Conservation (phyloP, 2,888 invertebrate genomes). For the Junonia oenone region DNA sequence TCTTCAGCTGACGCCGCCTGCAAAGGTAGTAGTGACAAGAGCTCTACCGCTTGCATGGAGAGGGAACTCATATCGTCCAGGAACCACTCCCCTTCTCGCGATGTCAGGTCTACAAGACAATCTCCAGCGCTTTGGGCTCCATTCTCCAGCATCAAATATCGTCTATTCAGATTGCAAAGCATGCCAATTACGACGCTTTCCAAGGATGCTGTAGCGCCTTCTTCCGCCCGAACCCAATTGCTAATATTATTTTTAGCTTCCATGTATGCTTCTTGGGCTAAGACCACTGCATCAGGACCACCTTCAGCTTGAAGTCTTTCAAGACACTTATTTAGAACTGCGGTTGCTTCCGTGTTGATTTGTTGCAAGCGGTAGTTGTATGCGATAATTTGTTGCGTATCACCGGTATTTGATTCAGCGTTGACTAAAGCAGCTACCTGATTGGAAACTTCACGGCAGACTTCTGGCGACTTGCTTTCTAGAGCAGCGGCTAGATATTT, state of each 20-base stretch:
- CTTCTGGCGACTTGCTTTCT: slow-evolving; percentile 78
- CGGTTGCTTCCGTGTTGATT: slow-evolving; percentile 80
- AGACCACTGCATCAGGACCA: slow-evolving; percentile 68
- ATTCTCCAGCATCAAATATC: slow-evolving; percentile 87
- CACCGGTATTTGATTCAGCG: slow-evolving; percentile 65
- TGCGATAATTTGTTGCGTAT: slow-evolving; percentile 79
- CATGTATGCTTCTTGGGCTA: slow-evolving; percentile 80
- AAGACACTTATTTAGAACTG: slow-evolving; percentile 62
- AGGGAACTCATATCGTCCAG: slow-evolving; percentile 89
- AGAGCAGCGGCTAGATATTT: slow-evolving; percentile 82
- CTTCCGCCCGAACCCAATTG: slow-evolving; percentile 81
- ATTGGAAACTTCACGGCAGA: slow-evolving; percentile 80
- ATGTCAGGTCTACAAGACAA: slow-evolving; percentile 87
- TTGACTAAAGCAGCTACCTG: slow-evolving; percentile 77
- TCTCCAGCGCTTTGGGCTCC: slow-evolving; percentile 91
- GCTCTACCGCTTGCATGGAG: slow-evolving; percentile 82
- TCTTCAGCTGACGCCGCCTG: slow-evolving; percentile 74
- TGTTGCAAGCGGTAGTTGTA: slow-evolving; percentile 84
- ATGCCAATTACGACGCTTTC: slow-evolving; percentile 87
- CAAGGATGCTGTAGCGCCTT: slow-evolving; percentile 80
- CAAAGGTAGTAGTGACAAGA: slow-evolving; percentile 80
- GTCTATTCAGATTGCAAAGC: slow-evolving; percentile 85
- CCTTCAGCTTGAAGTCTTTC: slow-evolving; percentile 76
- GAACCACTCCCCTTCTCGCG: slow-evolving; percentile 92
- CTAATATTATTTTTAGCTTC: slow-evolving; percentile 81